Percentiles rank a stretch among this genome's conserved stretches.
Conservation (phyloP, 2,113 vertebrate species). For the Dendropsophus ebraccatus region DNA sequence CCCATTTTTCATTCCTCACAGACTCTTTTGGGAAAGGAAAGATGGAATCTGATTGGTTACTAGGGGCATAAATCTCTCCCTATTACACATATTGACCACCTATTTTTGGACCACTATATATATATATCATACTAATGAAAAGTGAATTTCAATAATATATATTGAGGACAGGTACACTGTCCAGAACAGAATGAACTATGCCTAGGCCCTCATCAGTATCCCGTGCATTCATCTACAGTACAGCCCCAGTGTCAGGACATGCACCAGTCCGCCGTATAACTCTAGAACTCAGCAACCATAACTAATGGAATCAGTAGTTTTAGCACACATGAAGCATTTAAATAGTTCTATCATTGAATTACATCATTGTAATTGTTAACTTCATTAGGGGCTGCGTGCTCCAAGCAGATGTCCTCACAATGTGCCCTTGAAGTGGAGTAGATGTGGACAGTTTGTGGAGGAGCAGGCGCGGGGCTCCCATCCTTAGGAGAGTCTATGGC, state of each 20-base stretch:
- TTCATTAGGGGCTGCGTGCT: background rate
- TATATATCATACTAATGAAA: background rate
- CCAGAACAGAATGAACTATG: background rate
- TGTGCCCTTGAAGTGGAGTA: slow-evolving; percentile 21
- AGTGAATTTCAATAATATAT: too few species aligned
- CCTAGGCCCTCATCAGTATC: background rate
- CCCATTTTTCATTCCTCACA: too few species aligned
- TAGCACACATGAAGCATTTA: background rate
- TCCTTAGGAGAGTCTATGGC: background rate
- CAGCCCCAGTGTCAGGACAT: background rate
- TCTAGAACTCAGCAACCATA: background rate
- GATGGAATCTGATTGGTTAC: too few species aligned
- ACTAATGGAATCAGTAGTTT: background rate
- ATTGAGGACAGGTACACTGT: background rate
- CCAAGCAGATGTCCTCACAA: too few species aligned
- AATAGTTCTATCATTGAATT: background rate
- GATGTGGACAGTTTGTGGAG: slow-evolving; percentile 8
- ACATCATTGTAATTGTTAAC: slow-evolving; percentile 10
- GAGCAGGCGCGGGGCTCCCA: background rate
- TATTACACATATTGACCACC: too few species aligned
- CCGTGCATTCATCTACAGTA: background rate
- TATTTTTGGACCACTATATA: background rate
- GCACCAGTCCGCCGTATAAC: background rate
- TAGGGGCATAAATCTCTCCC: too few species aligned
- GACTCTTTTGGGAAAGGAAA: too few species aligned